Base-by-base conservation (phyloP, 2,797 vertebrate genomes). In the Hydrocynus forskahlii region DNA sequence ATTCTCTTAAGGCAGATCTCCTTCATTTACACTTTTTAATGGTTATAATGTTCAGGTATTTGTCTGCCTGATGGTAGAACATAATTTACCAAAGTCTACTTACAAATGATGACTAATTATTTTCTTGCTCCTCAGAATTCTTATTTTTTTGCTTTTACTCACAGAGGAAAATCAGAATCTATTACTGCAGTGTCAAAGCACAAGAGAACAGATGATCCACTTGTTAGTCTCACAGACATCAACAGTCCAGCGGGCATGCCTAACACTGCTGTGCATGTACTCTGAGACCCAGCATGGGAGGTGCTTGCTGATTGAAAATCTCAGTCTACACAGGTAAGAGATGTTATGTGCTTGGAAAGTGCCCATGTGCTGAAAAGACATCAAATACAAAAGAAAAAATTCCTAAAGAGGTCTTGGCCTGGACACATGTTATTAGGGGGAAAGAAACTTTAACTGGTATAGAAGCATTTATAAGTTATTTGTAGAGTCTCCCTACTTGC, bases 151-250 rank as follows among this genome's bases (percentile, higher is more conserved):
- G 19, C 48, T 80, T 55, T 66, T 62, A 57, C 29, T 76, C 91
- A 50, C 91, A 98, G 97, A 96, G 70, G 95, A 95, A 87, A 99
- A 99, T 80, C 96, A 96, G 86, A 93, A 84, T 63, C 67, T 94
- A 3, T 87, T 98, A 13, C 71, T 97, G 87, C 82, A 85, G 16
- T 88, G 88, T 59, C 87, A 91, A 0, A 64, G 84, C 8, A 81
- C 85, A 66, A 92, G 80, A 14, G 35, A 85, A 8, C 89, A 92
- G 80, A 81, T 96, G 76, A 88, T 94, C 25, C 19, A 89, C 67
- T 88, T 96, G 87, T 76, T 96, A 63, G 88, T 81, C 48, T 95
- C 90, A 1, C 86, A 88, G 38, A 23, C 87, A 1, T 29, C 2
- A 0, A 76, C 88, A 35, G 62, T 97, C 73, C 92, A 81, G 54